Conservation (phyloP, 2,797 vertebrate species). For the Pantherophis alleghaniensis region DNA sequence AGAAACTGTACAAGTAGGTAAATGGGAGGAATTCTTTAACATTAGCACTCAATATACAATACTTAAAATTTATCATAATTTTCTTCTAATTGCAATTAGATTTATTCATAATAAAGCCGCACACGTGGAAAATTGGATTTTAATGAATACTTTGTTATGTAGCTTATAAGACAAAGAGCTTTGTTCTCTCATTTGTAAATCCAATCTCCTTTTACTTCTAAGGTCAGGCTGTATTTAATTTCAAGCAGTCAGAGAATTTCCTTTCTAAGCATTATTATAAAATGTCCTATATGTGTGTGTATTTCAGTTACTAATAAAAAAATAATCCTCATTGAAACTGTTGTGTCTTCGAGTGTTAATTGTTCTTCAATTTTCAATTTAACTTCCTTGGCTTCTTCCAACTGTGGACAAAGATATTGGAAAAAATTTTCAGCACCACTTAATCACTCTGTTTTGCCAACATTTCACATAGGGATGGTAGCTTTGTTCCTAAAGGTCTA, state of each 20-base stretch:
- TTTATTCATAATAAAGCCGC: constrained; percentile 52
- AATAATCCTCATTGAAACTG: constrained; percentile 50
- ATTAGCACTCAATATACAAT: constrained; percentile 45
- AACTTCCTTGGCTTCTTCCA: neutral
- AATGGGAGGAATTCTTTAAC: constrained; percentile 29
- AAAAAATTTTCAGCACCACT: neutral
- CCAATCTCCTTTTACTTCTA: neutral
- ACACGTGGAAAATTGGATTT: constrained; percentile 54
- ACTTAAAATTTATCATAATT: constrained; percentile 57
- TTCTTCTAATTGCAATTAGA: constrained; percentile 40
- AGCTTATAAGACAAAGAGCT: constrained; percentile 44
- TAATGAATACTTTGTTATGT: constrained; percentile 53
- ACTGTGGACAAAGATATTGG: neutral
- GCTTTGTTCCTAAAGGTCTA: neutral
- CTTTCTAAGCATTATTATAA: constrained; percentile 46
- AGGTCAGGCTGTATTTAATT: constrained; percentile 51
- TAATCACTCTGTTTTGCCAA: neutral
- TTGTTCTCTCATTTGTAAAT: constrained; percentile 51
- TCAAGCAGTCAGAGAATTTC: constrained; percentile 53
- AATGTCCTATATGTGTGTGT: constrained; percentile 42
- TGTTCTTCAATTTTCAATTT: constrained; percentile 1
- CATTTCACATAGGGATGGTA: neutral
- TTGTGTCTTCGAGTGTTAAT: neutral
- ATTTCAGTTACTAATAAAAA: constrained; percentile 40
- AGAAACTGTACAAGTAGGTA: constrained; percentile 46